Evolutionary conservation across 2,113 vertebrate genomes (phyloP).

Genomic region (Tragelaphus imberbis): DNA sequence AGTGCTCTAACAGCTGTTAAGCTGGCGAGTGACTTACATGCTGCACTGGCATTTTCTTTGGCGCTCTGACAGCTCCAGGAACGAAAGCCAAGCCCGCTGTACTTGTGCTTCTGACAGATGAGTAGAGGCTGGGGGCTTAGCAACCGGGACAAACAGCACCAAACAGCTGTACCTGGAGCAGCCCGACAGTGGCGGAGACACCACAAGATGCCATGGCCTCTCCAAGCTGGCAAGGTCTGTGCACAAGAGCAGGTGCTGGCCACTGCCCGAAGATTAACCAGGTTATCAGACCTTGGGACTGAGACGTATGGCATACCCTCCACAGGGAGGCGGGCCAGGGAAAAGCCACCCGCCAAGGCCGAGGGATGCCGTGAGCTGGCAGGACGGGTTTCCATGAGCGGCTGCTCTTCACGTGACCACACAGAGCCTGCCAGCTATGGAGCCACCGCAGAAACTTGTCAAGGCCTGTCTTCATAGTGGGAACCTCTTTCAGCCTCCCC

Average conservation of each 20-base stretch:
- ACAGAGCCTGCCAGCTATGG: neutral
- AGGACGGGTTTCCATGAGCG: neutral
- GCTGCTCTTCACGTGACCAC: neutral
- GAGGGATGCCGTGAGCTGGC: neutral
- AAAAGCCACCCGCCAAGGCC: neutral
- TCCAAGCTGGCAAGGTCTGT: neutral
- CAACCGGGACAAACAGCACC: slow-evolving; percentile 16
- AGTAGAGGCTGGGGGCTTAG: neutral
- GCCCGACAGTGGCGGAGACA: neutral
- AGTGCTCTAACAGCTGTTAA: neutral
- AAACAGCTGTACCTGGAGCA: slow-evolving; percentile 15
- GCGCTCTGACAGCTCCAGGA: neutral
- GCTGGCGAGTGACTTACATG: neutral
- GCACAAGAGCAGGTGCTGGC: neutral
- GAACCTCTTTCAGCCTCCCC: neutral
- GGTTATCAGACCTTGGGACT: neutral
- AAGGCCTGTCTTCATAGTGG: neutral
- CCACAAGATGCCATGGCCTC: neutral
- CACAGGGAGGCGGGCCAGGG: neutral
- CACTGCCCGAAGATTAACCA: neutral
- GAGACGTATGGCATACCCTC: neutral
- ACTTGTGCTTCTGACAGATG: neutral
- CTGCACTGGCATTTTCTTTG: slow-evolving; percentile 16
- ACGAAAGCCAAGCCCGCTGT: neutral
- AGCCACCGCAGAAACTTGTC: neutral